Evolutionary conservation across 2,888 invertebrate species (phyloP), one percentile per base, ranked within the genome.

Genomic region (Litoditis marina): DNA sequence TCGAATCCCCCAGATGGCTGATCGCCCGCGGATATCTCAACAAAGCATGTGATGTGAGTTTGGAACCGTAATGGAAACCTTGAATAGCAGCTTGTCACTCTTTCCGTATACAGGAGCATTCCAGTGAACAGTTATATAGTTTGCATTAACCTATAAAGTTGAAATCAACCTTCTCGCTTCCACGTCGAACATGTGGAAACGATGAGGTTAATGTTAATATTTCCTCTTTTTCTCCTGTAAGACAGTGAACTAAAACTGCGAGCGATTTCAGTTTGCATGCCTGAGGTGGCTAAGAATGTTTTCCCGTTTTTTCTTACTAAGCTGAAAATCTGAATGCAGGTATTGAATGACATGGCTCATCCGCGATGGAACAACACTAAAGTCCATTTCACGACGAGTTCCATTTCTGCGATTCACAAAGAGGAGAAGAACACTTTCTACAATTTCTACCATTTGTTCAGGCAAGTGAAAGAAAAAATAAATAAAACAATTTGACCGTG

Each of bases 351-450:
- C 57, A 71, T 80, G 31, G 72, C 76, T 22, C 77, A 80, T 62
- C 68, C 74, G 49, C 57, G 80, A 44, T 80, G 80, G 80, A 80
- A 80, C 60, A 75, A 79, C 57, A 75, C 78, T 1, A 71, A 76
- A 32, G 75, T 68, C 0, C 64, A 65, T 22, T 80, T 80, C 61
- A 76, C 69, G 1, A 68, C 73, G 0, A 63, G 68, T 28, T 74
- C 73, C 50, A 67, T 80, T 34, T 69, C 74, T 8, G 57, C 72
- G 4, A 73, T 74, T 46, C 68, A 71, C 36, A 49, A 61, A 13
- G 76, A 78, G 49, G 60, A 63, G 16, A 66, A 68, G 27, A 60
- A 64, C 28, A 65, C 65, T 30, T 74, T 72, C 60, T 79, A 78
- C 63, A 74, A 66, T 52, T 76, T 80, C 65, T 77, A 71, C 55